Evolutionary conservation across 2,797 vertebrate species (phyloP).

Genomic region (Craterocephalus amniculus): DNA sequence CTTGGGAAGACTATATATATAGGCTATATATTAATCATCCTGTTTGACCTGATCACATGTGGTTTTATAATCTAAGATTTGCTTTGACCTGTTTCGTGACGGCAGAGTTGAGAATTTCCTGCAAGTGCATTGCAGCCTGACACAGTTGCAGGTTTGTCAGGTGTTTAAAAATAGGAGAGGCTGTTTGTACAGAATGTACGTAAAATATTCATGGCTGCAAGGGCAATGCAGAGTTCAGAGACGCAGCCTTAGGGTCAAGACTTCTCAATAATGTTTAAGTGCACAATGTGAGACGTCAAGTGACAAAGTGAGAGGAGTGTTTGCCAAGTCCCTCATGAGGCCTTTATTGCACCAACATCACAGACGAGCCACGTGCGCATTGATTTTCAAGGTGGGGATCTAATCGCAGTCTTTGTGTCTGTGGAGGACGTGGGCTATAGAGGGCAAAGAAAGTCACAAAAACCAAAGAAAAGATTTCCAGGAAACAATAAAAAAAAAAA

Average conservation of each 20-base stretch:
- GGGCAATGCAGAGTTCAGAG: slow-evolving; percentile 2
- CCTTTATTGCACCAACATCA: background rate
- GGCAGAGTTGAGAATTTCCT: background rate
- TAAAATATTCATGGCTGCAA: slow-evolving; percentile 9
- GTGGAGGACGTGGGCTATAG: background rate
- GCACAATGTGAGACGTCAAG: slow-evolving; percentile 8
- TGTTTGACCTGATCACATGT: background rate
- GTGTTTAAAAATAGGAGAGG: slow-evolving; percentile 13
- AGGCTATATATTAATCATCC: background rate
- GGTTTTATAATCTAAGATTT: background rate
- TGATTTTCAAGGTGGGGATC: background rate
- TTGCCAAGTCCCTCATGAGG: slow-evolving; percentile 8
- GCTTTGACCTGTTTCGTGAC: too few species aligned
- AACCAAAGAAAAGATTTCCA: background rate
- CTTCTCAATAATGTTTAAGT: slow-evolving; percentile 18
- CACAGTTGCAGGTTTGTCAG: background rate
- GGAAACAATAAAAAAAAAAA: background rate
- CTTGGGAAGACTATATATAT: background rate
- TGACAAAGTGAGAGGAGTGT: background rate
- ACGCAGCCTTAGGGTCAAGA: slow-evolving; percentile 28
- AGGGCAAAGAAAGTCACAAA: background rate
- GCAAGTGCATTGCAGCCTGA: background rate
- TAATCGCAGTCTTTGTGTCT: background rate
- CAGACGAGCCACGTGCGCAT: background rate
- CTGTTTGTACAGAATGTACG: background rate